Conservation (phyloP, 1,140 invertebrate genomes). For the Trichonephila inaurata region DNA sequence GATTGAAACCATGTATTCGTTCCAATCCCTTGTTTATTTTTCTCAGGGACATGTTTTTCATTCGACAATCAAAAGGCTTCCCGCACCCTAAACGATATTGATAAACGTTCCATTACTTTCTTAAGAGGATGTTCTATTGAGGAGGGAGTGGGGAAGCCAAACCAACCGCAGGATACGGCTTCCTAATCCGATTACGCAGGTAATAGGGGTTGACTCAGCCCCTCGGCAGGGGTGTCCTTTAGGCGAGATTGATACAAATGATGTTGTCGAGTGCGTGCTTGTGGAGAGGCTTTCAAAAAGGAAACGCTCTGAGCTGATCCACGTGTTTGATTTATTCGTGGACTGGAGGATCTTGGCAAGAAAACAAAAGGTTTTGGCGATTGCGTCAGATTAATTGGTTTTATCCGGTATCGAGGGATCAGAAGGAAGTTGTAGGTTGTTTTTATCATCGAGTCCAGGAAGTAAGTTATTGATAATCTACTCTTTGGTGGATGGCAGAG, state of each 20-base stretch:
- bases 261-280: background rate
- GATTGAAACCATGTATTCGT: too few species aligned
- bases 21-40: background rate
- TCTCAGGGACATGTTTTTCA: background rate
- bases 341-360: background rate
- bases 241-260: conserved; percentile 59
- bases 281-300: background rate
- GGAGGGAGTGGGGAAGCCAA: background rate
- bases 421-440: background rate
- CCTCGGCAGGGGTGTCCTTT: background rate
- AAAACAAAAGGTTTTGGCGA: background rate
- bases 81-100: background rate
- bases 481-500: background rate
- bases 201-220: conserved; percentile 50
- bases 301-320: conserved; percentile 24
- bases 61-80: background rate
- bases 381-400: conserved; percentile 19
- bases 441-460: background rate
- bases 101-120: background rate
- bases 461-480: background rate
- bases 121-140: background rate
- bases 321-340: background rate
- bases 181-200: conserved; percentile 72
- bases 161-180: conserved; percentile 36
- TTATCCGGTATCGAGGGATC: background rate